phyloP scores from a whole-genome alignment of 2,797 vertebrate species.

The Channa striata region DNA sequence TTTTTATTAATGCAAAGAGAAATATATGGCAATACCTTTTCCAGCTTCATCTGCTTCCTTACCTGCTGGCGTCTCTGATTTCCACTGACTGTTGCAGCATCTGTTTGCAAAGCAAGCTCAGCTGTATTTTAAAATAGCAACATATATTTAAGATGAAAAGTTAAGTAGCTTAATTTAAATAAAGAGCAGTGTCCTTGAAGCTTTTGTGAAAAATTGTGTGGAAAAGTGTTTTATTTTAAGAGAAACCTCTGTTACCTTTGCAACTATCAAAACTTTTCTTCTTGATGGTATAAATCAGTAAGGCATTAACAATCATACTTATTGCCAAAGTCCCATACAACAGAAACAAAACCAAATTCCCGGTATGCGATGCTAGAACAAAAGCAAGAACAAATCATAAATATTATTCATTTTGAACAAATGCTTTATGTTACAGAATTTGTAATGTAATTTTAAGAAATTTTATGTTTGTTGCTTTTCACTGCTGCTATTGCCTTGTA shows the following conservation, averaged over 20 bases:
- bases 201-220: too few relatives aligned
- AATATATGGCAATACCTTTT: neutral
- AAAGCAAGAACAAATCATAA: neutral
- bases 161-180: too few relatives aligned
- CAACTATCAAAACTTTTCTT: neutral
- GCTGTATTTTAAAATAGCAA: too few relatives aligned
- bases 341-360: neutral
- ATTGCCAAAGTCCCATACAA: slow-evolving; percentile 1
- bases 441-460: too few relatives aligned
- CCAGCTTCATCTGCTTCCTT: neutral
- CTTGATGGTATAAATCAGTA: slow-evolving; percentile 20
- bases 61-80: neutral
- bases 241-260: too few relatives aligned
- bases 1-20: neutral
- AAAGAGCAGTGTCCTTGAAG: too few relatives aligned
- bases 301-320: slow-evolving; percentile 3
- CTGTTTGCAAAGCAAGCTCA: too few relatives aligned
- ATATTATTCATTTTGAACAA: neutral
- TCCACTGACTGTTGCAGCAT: neutral
- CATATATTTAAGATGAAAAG: too few relatives aligned
- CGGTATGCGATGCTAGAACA: accelerated
- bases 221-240: too few relatives aligned
- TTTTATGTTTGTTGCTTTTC: too few relatives aligned
- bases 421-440: too few relatives aligned
- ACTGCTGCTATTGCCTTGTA: too few relatives aligned